phyloP scores from a whole-genome alignment of 2,113 vertebrate genomes.

The Ochotona princeps region DNA sequence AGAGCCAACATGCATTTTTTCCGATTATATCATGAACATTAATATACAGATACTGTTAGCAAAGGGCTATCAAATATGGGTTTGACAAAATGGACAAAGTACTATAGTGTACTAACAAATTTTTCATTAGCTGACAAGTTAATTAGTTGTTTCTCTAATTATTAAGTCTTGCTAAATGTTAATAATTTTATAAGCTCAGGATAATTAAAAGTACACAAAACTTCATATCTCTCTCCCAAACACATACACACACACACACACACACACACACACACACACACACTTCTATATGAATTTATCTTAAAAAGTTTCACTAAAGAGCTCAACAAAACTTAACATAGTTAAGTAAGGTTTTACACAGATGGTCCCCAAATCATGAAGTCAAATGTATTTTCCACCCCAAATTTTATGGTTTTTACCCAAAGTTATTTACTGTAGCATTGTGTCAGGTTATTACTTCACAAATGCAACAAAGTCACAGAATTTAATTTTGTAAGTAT shows the following conservation, averaged over 20 bases:
- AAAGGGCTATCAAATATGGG: background rate
- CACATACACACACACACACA: background rate
- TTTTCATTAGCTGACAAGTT: slow-evolving; percentile 9
- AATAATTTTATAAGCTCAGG: slow-evolving; percentile 23
- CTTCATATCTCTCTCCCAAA: background rate
- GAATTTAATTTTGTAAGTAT: background rate
- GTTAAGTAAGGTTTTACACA: slow-evolving; percentile 32
- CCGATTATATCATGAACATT: background rate
- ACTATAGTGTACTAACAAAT: background rate
- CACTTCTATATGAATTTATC: slow-evolving; percentile 32
- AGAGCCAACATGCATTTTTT: background rate
- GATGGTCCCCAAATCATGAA: slow-evolving; percentile 28
- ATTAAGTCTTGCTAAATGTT: background rate
- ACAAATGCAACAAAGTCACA: background rate
- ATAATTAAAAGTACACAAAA: slow-evolving; percentile 21
- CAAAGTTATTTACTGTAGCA: background rate
- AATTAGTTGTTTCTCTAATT: background rate
- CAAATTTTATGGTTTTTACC: slow-evolving; percentile 9
- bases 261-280: background rate
- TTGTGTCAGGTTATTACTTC: background rate
- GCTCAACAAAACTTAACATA: slow-evolving; percentile 50
- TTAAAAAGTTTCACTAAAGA: slow-evolving; percentile 48
- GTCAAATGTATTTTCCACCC: slow-evolving; percentile 35
- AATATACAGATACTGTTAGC: background rate
- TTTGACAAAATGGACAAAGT: background rate